phyloP scores from a whole-genome alignment of 2,113 vertebrate genomes.

The Elephas maximus region DNA sequence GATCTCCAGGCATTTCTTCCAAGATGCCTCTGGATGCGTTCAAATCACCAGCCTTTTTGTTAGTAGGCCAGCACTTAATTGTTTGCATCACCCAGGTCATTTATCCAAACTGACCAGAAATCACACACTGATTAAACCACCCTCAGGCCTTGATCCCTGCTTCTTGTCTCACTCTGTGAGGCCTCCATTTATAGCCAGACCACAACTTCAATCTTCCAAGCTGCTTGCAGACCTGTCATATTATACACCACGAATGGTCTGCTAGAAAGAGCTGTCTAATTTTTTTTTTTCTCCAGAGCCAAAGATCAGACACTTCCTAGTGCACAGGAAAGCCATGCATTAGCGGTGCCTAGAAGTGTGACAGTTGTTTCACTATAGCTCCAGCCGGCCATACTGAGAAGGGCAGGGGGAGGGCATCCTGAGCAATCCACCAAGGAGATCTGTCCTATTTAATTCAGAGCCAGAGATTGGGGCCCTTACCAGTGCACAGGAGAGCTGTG shows the following conservation, averaged over 20 bases:
- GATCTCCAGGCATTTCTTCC: not conserved
- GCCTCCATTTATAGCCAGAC: not conserved
- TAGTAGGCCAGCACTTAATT: not conserved
- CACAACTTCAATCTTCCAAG: not conserved
- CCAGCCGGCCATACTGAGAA: not conserved
- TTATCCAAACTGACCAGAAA: not conserved
- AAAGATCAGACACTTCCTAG: not conserved
- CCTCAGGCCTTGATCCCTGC: not conserved
- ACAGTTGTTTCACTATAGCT: not conserved
- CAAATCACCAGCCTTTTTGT: not conserved
- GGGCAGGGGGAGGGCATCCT: not conserved
- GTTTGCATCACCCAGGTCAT: not conserved
- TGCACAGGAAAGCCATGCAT: not conserved
- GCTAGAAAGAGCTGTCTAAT: not conserved
- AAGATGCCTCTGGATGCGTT: not conserved
- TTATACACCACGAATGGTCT: not conserved
- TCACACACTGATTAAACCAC: not conserved
- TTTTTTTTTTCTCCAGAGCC: not conserved
- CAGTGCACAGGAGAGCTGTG: not conserved
- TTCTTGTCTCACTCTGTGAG: not conserved
- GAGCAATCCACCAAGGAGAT: not conserved
- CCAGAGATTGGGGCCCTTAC: not conserved
- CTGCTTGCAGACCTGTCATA: not conserved
- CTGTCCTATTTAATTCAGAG: not conserved
- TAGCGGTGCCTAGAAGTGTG: not conserved